A percentile compares a stretch with the other conserved stretches of the same genome.
Conservation (phyloP, 2,888 invertebrate species). For the Xiphydria camelus region DNA sequence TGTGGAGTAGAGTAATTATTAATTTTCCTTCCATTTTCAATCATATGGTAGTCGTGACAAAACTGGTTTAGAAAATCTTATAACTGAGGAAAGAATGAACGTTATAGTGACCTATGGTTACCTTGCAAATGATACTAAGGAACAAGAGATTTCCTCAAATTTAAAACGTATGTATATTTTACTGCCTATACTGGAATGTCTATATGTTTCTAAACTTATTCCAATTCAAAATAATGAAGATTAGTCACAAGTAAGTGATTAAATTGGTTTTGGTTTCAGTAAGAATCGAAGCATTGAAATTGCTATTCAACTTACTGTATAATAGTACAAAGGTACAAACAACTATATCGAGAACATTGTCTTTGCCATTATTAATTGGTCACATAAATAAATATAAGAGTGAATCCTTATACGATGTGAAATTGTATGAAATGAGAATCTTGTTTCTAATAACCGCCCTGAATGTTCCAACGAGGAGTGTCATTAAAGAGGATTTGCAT, state of each 20-base stretch:
- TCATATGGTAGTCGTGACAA: slow-evolving; percentile 79
- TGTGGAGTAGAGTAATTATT: too few species aligned
- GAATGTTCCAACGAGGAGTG: slow-evolving; percentile 68
- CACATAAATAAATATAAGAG: slow-evolving; percentile 69
- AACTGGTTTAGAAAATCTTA: slow-evolving; percentile 68
- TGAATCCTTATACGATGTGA: slow-evolving; percentile 70
- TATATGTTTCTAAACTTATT: too few species aligned
- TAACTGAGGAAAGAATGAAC: slow-evolving; percentile 70
- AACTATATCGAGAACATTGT: slow-evolving; percentile 45
- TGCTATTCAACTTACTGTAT: slow-evolving; percentile 85
- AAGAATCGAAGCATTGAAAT: slow-evolving; percentile 80
- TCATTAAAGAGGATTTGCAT: slow-evolving; percentile 70
- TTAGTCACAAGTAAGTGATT: slow-evolving; percentile 59
- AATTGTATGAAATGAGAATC: slow-evolving; percentile 85
- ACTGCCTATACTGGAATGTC: too few species aligned
- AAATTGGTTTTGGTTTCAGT: slow-evolving; percentile 58
- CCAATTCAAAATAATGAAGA: slow-evolving; percentile 70
- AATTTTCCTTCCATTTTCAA: too few species aligned
- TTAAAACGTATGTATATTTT: too few species aligned
- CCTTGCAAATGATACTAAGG: too few species aligned
- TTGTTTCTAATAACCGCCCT: slow-evolving; percentile 88
- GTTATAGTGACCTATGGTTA: too few species aligned
- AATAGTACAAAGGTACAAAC: slow-evolving; percentile 70
- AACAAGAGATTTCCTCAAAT: too few species aligned
- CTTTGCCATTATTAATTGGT: slow-evolving; percentile 65